Evolutionary conservation across 1,140 invertebrate genomes (phyloP).

Genomic region (Stenopsyche tienmushanensis): DNA sequence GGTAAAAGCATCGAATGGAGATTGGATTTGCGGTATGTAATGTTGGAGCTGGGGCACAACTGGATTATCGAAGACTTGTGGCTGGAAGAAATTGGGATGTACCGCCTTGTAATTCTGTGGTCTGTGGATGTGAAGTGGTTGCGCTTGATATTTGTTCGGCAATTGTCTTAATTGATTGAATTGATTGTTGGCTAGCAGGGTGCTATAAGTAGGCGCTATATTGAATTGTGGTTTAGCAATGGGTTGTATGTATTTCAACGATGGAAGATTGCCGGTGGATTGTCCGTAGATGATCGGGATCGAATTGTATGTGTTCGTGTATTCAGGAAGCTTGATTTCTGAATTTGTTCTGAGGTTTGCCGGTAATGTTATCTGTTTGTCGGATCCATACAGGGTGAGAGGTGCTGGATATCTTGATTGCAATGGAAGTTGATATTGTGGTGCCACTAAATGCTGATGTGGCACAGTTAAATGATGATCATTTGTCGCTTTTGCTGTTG

Average conservation of each 20-base stretch:
- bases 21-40: conserved; percentile 26
- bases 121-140: conserved; percentile 7
- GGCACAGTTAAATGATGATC: conserved; percentile 10
- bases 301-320: conserved; percentile 14
- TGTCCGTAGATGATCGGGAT: conserved; percentile 35
- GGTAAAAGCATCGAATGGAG: conserved; percentile 29
- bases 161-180: conserved; percentile 5
- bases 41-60: conserved; percentile 35
- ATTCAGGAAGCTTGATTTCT: conserved; percentile 31
- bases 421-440: conserved; percentile 23
- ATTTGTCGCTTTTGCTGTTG: conserved; percentile 3
- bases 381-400: conserved; percentile 16
- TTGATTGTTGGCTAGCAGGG: conserved; percentile 3
- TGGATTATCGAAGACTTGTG: conserved; percentile 37
- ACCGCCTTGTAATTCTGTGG: conserved; percentile 15
- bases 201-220: not conserved
- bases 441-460: conserved; percentile 21
- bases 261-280: conserved; percentile 16
- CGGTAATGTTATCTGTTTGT: conserved; percentile 28
- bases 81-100: conserved; percentile 24
- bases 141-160: conserved; percentile 16
- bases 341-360: conserved; percentile 10
- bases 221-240: conserved; percentile 15
- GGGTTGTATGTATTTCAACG: conserved; percentile 26
- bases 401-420: conserved; percentile 19